Conservation (phyloP, 2,888 invertebrate species). For the Phortica okadai region DNA sequence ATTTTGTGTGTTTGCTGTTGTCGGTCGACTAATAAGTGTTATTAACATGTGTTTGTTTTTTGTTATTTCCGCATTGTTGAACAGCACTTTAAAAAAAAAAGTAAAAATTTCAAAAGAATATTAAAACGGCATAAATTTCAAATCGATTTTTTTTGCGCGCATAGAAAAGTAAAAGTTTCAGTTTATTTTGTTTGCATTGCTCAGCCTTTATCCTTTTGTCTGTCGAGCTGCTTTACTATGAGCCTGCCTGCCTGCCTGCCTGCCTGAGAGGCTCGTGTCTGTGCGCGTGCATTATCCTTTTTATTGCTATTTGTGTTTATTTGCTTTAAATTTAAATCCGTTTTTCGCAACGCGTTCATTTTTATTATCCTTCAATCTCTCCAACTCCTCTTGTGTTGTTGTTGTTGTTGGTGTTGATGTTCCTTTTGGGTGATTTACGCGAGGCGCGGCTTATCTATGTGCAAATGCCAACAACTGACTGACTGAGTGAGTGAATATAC, state of each 20-base stretch:
- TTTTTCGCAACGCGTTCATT: conserved; percentile 28
- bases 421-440: conserved; percentile 67
- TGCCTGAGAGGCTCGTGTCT: neutral
- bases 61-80: neutral
- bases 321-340: conserved; percentile 68
- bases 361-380: conserved; percentile 29
- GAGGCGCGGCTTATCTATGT: conserved; percentile 71
- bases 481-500: neutral
- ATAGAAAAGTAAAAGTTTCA: neutral
- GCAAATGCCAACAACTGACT: conserved; percentile 65
- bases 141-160: neutral
- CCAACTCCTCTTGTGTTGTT: conserved; percentile 33
- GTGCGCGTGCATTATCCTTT: conserved; percentile 29
- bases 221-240: no score
- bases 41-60: no score
- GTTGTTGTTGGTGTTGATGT: no score
- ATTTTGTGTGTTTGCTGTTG: neutral
- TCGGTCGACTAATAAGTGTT: no score
- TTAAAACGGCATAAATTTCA: no score
- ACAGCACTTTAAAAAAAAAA: no score
- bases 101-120: no score
- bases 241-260: neutral
- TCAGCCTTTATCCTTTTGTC: neutral
- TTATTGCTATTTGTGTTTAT: conserved; percentile 59
- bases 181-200: neutral